Evolutionary conservation across 1,140 invertebrate genomes (phyloP).

Genomic region (Pseudomyrmex pallidus): DNA sequence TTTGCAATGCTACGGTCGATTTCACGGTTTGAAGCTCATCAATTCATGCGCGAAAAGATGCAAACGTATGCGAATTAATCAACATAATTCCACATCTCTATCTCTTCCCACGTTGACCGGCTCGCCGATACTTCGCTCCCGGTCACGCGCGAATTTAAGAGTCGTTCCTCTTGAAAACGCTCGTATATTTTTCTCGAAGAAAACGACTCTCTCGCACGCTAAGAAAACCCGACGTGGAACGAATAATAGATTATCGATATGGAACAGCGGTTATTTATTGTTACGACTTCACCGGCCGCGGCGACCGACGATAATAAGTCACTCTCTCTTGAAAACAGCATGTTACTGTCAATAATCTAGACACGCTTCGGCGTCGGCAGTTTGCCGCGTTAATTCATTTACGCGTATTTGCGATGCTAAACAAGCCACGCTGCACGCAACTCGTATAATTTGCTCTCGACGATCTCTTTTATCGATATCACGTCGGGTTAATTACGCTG

Average conservation of each 20-base stretch:
- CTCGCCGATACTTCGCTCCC: neutral
- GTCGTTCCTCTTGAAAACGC: slow-evolving; percentile 44
- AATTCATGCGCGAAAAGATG: neutral
- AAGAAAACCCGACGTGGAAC: slow-evolving; percentile 21
- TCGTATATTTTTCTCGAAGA: slow-evolving; percentile 32
- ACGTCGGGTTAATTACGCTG: neutral
- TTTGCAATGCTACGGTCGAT: neutral
- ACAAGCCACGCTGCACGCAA: neutral
- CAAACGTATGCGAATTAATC: slow-evolving; percentile 36
- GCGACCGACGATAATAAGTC: slow-evolving; percentile 50
- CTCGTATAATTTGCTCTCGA: slow-evolving; percentile 1
- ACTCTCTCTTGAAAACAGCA: slow-evolving; percentile 11
- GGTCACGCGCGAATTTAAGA: slow-evolving; percentile 51
- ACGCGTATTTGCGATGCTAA: slow-evolving; percentile 6
- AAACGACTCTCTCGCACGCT: slow-evolving; percentile 14
- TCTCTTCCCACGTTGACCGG: neutral
- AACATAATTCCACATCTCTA: slow-evolving; percentile 13
- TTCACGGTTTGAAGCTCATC: neutral
- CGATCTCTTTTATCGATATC: neutral
- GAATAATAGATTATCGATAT: slow-evolving; percentile 19
- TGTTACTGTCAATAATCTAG: slow-evolving; percentile 39
- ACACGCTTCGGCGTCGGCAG: neutral
- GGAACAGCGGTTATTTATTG: slow-evolving; percentile 41
- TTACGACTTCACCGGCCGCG: neutral
- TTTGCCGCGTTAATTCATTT: slow-evolving; percentile 19